Evolutionary conservation across 2,888 invertebrate species (phyloP), one percentile per base, ranked within the genome.

Genomic region (Petrolisthes manimaculis): DNA sequence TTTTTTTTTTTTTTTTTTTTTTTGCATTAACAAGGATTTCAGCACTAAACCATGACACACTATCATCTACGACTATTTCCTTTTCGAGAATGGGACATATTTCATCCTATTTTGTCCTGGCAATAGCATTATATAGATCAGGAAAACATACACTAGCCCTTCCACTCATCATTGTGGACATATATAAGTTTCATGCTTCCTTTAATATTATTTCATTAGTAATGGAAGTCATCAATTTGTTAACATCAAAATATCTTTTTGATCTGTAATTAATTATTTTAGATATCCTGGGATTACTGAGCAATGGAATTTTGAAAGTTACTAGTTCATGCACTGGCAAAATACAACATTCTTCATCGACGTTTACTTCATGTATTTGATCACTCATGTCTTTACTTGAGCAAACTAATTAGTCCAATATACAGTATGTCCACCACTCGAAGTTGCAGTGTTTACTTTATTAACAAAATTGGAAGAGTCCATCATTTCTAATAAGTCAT

Each of bases 31-130:
- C 24, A n/a, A 71, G 24, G 24, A 4, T 71, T 12, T 71, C 71
- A 71, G 12, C 71, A 71, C 51, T 78, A 78, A 78, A 24, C 78
- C 78, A 78, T 21, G 78, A 51, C 53, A 18, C 18, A 78, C 53
- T 37, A 37, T 37, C 78, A 12, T 21, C 8, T 12, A 78, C 24
- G 5, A 51, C 24, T 18, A 78, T 78, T 78, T 78, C 78, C 4
- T 81, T 81, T 56, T 81, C 81, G 6, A 54, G 5, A 6, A 81
- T 81, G 5, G 55, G 81, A 54, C 81, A 81, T 9, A 21, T n/a
- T 8, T 81, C 54, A 81, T 53, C n/a, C 12, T 18, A 81, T 54
- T 81, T 14, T 21, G 53, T 54, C n/a, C 12, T 56, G 3, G 81
- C 21, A 56, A n/a, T 81, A 18, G 18, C 21, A 14, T 81, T 18